phyloP scores from a whole-genome alignment of 1,140 invertebrate species.

The Dolichoris vasculosae region DNA sequence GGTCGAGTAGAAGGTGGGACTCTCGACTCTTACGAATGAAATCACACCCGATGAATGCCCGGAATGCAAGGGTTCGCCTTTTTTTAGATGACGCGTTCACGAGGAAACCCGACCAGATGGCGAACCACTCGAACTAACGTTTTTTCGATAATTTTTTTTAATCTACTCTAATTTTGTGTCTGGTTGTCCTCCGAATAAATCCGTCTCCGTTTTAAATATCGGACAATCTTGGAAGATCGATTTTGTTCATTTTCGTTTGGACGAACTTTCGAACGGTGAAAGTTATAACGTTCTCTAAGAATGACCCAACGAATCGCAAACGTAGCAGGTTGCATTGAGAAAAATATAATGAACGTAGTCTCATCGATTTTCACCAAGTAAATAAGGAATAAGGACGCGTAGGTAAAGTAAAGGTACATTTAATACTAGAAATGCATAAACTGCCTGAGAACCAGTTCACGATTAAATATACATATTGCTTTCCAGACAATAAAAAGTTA shows the following conservation, averaged over 20 bases:
- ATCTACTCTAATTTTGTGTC: too few relatives aligned
- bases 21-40: too few relatives aligned
- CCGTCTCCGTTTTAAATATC: too few relatives aligned
- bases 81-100: too few relatives aligned
- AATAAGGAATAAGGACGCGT: conserved; percentile 1
- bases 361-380: not conserved
- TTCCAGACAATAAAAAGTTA: not conserved
- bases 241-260: not conserved
- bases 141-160: too few relatives aligned
- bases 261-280: not conserved
- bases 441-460: conserved; percentile 3
- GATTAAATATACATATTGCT: not conserved
- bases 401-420: not conserved
- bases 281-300: not conserved
- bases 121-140: too few relatives aligned
- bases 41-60: too few relatives aligned
- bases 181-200: too few relatives aligned
- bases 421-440: not conserved
- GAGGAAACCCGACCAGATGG: too few relatives aligned
- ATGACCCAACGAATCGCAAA: not conserved
- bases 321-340: not conserved
- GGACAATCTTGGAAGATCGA: not conserved
- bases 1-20: too few relatives aligned
- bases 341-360: not conserved
- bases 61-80: too few relatives aligned